These are phyloP conservation scores for Pseudococcus jackbeardsleyi DNA, from an alignment of 2,888 invertebrate species.

Conservation along the genomic window DNA sequence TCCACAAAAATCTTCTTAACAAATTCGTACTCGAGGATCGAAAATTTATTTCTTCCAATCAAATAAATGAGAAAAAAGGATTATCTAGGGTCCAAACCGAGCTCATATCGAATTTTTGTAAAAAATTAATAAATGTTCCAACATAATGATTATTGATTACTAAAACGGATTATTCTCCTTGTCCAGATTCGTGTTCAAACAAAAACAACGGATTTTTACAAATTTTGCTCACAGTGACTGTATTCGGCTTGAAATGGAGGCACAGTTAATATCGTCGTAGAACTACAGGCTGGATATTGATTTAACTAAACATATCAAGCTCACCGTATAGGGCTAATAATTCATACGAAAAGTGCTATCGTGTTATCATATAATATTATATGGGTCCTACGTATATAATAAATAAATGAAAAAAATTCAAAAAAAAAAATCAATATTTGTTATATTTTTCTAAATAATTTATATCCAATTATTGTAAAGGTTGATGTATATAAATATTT, in stretches of 20 bases:
- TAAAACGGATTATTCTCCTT: neutral
- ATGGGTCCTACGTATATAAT: neutral
- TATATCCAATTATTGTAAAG: slow-evolving; percentile 21
- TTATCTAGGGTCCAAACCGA: neutral
- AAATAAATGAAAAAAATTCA: neutral
- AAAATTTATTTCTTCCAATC: neutral
- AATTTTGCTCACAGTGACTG: slow-evolving; percentile 55
- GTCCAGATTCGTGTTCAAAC: slow-evolving; percentile 39
- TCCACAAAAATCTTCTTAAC: neutral
- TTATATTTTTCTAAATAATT: slow-evolving; percentile 45
- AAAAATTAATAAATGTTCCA: neutral
- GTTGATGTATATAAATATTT: slow-evolving; percentile 15
- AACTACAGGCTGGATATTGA: slow-evolving; percentile 24
- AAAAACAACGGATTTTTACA: slow-evolving; percentile 29
- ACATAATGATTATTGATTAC: neutral
- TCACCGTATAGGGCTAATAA: slow-evolving; percentile 49
- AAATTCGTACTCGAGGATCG: neutral
- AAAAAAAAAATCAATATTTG: slow-evolving; percentile 33
- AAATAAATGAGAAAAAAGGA: neutral
- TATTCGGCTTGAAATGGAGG: slow-evolving; percentile 41
- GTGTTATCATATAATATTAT: slow-evolving; percentile 40
- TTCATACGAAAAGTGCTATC: slow-evolving; percentile 43
- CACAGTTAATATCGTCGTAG: slow-evolving; percentile 42
- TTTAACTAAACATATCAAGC: slow-evolving; percentile 58
- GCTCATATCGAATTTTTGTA: neutral